Percentiles rank a stretch among this genome's conserved stretches.
Evolutionary conservation across 2,888 invertebrate species (phyloP).

Genomic region (Alloscopus bannaensis): DNA sequence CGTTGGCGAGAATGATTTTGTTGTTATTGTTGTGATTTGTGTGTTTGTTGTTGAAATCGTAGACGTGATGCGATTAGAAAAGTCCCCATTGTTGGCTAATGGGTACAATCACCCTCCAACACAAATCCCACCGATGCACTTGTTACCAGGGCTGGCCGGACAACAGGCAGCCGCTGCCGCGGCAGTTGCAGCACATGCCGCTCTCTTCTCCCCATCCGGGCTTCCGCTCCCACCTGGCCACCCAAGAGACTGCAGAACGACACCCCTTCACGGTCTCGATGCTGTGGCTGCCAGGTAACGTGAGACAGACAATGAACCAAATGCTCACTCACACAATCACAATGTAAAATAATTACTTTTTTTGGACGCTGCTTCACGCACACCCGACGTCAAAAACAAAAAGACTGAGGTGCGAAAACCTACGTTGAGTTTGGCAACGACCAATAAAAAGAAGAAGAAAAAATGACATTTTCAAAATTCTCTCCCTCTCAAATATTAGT

Average conservation of each 20-base stretch:
- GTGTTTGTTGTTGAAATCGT: constrained; percentile 48
- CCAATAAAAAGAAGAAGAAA: too few relatives aligned
- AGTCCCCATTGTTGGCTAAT: constrained; percentile 92
- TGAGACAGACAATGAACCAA: too few relatives aligned
- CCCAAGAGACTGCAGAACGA: constrained; percentile 88
- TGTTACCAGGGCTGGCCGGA: constrained; percentile 86
- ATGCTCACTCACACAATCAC: too few relatives aligned
- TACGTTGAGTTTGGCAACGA: too few relatives aligned
- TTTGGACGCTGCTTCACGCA: too few relatives aligned
- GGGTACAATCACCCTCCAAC: constrained; percentile 96
- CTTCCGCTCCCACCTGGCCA: constrained; percentile 84
- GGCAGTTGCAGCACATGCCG: constrained; percentile 80
- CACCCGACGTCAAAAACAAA: too few relatives aligned
- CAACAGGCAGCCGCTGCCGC: constrained; percentile 75
- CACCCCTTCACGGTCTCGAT: constrained; percentile 80
- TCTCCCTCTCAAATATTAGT: too few relatives aligned
- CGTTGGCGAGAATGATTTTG: background rate
- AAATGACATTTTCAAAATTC: constrained; percentile 39
- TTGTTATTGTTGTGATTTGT: constrained; percentile 7
- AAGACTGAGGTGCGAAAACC: too few relatives aligned
- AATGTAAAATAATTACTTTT: too few relatives aligned
- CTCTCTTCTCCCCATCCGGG: constrained; percentile 90
- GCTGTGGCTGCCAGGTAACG: constrained; percentile 89
- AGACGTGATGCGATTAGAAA: constrained; percentile 83
- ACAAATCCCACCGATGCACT: constrained; percentile 94